These are phyloP conservation scores for Gymnogyps californianus DNA, from an alignment of 2,113 vertebrate species.

Conservation along the genomic window DNA sequence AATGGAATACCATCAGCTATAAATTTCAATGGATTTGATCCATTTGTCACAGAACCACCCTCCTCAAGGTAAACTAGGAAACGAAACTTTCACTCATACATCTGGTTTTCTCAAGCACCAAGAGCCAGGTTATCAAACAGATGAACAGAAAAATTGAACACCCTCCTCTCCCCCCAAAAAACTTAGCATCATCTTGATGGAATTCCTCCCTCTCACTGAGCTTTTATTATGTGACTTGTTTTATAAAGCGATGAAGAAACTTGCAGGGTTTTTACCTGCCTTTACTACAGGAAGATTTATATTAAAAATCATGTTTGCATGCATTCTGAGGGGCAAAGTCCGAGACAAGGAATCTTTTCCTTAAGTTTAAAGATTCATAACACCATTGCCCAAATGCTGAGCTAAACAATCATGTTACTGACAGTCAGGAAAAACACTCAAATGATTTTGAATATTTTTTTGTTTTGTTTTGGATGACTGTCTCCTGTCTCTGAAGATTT, in stretches of 20 bases:
- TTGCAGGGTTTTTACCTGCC: background rate
- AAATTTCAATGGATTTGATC: background rate
- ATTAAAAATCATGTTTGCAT: background rate
- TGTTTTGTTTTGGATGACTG: conserved; percentile 15
- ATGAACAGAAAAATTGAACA: background rate
- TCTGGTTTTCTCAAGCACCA: background rate
- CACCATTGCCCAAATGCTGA: background rate
- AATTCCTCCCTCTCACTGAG: background rate
- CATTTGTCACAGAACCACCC: background rate
- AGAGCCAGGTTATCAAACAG: background rate
- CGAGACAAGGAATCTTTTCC: background rate
- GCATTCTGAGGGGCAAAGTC: background rate
- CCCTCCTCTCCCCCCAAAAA: fast-evolving
- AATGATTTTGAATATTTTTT: background rate
- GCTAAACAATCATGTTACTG: background rate
- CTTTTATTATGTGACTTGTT: background rate
- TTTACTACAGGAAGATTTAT: background rate
- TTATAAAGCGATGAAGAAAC: background rate
- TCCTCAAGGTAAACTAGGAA: background rate
- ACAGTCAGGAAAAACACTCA: conserved; percentile 11
- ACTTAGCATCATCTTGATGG: background rate
- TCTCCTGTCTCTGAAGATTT: conserved; percentile 15
- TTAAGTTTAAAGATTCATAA: background rate
- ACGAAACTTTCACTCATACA: background rate
- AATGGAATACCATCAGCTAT: background rate